Base-by-base conservation (phyloP, 2,888 invertebrate species). In the Epiblema foenella region DNA sequence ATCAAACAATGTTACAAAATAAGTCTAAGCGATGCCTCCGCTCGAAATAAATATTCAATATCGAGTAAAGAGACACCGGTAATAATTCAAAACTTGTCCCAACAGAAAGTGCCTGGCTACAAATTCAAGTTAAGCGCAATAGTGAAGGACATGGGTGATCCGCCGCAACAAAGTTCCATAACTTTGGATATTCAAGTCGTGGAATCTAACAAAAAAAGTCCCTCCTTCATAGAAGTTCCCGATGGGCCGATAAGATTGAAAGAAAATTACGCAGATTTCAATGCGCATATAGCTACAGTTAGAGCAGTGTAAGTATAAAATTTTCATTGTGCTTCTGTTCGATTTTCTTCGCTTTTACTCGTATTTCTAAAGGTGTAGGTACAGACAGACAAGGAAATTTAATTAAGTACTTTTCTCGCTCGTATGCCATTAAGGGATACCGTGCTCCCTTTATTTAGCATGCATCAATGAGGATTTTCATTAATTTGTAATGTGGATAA, bases 201-300 rank as follows among this genome's bases (percentile, higher is more conserved):
- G 8, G 97, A 97, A 82, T 97, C 97, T n/a, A 96, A 96, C 86
- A 97, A 96, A 92, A 97, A 97, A 88, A 96, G 96, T 76, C 98
- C 97, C 46, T 94, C 95, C 59, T 97, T 98, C 82, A 94, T 95
- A 65, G 92, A 94, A 76, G 93, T 94, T 75, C 94, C 95, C n/a
- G 82, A 89, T 72, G 93, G 94, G 68, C 95, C 95, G 74, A 95
- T 96, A 73, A 93, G 93, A 77, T 93, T 98, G 68, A 94, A 95
- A 81, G 98, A 98, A 89, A 96, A 96, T 88, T 96, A 95, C 78
- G 94, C 93, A 42, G 95, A 97, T 86, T 97, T 95, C 84, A 95
- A 95, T 63, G 91, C 93, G 57, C 95, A 95, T 46, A 96, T 97
- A 78, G 96, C 95, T 17, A 96, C 95, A 10, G 90, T 98, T 24